Evolutionary conservation across 2,888 invertebrate genomes (phyloP).

Genomic region (Allacma fusca): DNA sequence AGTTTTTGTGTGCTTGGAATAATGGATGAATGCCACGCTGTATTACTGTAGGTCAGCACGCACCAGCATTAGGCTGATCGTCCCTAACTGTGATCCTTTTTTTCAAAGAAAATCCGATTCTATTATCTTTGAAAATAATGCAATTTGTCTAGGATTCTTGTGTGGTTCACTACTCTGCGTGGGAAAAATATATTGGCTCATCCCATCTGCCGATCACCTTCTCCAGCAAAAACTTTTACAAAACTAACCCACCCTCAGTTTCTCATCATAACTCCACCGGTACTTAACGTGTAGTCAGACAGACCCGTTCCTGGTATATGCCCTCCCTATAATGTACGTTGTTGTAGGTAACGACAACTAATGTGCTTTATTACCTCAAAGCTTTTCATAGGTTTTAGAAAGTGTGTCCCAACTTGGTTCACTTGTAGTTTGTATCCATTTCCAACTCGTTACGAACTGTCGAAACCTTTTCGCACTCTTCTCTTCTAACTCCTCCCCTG

Average conservation of each 20-base stretch:
- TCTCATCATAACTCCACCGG: not conserved
- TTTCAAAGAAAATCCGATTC: conserved; percentile 43
- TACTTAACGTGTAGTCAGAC: not conserved
- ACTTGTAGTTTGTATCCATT: not conserved
- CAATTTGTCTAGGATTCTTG: conserved; percentile 35
- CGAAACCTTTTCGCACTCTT: not conserved
- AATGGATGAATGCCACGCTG: conserved; percentile 45
- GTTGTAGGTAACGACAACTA: too few relatives aligned
- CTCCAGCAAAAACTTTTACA: not conserved
- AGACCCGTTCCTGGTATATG: too few relatives aligned
- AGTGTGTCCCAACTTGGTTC: too few relatives aligned
- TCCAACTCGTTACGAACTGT: not conserved
- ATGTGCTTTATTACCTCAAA: too few relatives aligned
- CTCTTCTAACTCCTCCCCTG: too few relatives aligned
- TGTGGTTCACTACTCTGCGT: conserved; percentile 22
- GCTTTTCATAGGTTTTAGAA: too few relatives aligned
- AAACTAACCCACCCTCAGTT: not conserved
- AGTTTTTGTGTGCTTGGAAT: conserved; percentile 42
- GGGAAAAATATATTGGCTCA: conserved; percentile 32
- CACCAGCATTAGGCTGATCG: conserved; percentile 35
- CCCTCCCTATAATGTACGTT: too few relatives aligned
- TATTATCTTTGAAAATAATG: conserved; percentile 42
- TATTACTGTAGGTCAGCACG: conserved; percentile 49
- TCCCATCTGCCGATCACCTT: conserved; percentile 19
- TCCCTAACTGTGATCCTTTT: conserved; percentile 39